These are phyloP conservation scores for Sphaeridia pumilis DNA, from an alignment of 2,888 invertebrate genomes.

Conservation along the genomic window DNA sequence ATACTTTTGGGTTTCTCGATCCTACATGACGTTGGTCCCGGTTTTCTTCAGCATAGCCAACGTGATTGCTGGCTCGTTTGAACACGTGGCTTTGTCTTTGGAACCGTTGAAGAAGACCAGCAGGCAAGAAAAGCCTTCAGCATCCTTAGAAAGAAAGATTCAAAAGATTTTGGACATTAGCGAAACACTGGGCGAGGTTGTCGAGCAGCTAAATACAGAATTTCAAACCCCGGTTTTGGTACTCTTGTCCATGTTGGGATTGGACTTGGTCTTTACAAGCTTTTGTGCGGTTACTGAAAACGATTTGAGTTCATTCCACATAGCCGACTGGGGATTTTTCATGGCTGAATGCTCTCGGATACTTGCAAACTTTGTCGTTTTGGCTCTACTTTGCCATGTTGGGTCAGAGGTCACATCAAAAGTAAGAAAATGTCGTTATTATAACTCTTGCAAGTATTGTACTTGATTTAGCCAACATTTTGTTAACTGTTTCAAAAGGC, in stretches of 20 bases:
- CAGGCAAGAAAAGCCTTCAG: neutral
- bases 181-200: neutral
- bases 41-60: neutral
- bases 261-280: neutral
- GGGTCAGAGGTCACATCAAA: too few species aligned
- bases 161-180: neutral
- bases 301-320: neutral
- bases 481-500: too few species aligned
- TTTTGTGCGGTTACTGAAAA: neutral
- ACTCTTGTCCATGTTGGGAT: neutral
- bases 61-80: neutral
- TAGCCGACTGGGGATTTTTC: too few species aligned
- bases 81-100: neutral
- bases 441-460: too few species aligned
- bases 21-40: neutral
- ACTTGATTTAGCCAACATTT: neutral
- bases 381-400: too few species aligned
- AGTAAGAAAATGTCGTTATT: too few species aligned
- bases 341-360: too few species aligned
- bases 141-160: neutral
- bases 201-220: neutral
- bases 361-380: too few species aligned
- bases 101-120: neutral
- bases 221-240: neutral
- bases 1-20: neutral